phyloP scores from a whole-genome alignment of 2,888 invertebrate genomes.

The Amphipyra berbera region DNA sequence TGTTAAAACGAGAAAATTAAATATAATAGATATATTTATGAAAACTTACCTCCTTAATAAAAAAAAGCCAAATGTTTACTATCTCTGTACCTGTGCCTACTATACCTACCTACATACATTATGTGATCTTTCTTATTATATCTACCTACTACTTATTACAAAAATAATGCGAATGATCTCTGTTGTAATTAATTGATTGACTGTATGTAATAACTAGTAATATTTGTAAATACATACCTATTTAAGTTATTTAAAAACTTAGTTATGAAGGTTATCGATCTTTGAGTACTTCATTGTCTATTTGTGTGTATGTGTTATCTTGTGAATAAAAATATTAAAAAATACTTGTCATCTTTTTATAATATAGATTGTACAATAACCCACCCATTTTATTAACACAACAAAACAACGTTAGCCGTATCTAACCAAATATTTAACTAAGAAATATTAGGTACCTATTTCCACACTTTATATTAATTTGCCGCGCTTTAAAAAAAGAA shows the following conservation, averaged over 20 bases:
- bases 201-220: slow-evolving; percentile 1
- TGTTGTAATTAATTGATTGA: not conserved
- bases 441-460: too few relatives aligned
- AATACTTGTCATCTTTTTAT: not conserved
- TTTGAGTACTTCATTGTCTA: not conserved
- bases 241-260: not conserved
- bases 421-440: too few relatives aligned
- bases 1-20: slow-evolving; percentile 4
- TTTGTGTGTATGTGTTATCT: slow-evolving; percentile 19
- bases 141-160: too few relatives aligned
- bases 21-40: not conserved
- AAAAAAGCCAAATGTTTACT: slow-evolving; percentile 12
- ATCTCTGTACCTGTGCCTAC: not conserved
- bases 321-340: slow-evolving; percentile 40
- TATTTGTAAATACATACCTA: slow-evolving; percentile 39
- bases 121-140: too few relatives aligned
- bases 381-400: too few relatives aligned
- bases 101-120: too few relatives aligned
- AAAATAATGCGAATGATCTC: too few relatives aligned
- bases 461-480: too few relatives aligned
- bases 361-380: too few relatives aligned
- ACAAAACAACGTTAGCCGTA: too few relatives aligned
- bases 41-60: slow-evolving; percentile 15
- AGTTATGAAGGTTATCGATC: not conserved
- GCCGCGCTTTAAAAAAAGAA: too few relatives aligned